Percentiles rank a stretch among this genome's conserved stretches.
Evolutionary conservation across 2,888 invertebrate genomes (phyloP).

Genomic region (Pachydiplax longipennis): DNA sequence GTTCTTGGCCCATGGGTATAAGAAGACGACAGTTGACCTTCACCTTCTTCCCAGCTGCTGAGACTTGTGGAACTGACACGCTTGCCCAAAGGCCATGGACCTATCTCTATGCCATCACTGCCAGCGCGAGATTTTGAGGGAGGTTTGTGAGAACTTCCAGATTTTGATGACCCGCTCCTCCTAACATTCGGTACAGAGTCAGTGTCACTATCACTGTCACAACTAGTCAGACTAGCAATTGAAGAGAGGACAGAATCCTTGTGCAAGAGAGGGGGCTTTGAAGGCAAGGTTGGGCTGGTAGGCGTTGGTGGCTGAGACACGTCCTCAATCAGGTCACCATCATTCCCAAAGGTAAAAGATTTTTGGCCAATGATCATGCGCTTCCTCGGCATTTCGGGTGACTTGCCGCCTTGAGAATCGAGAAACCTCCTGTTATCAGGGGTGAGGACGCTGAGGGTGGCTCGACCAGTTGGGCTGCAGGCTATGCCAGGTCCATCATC

Average conservation of each 20-base stretch:
- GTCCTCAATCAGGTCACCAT: conserved; percentile 56
- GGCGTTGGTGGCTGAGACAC: not conserved
- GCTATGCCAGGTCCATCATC: conserved; percentile 29
- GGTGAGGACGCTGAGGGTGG: conserved; percentile 55
- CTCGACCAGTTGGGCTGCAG: conserved; percentile 49
- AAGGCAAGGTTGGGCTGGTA: not conserved
- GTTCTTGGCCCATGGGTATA: not conserved
- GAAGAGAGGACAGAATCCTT: conserved; percentile 45
- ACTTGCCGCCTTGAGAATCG: conserved; percentile 56
- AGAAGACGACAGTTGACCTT: not conserved
- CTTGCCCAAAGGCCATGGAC: conserved; percentile 26
- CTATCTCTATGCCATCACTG: not conserved
- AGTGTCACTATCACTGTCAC: conserved; percentile 33
- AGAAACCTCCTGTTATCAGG: conserved; percentile 58
- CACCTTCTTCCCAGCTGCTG: conserved; percentile 40
- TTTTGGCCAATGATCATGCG: conserved; percentile 57
- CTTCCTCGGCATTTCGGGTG: conserved; percentile 52
- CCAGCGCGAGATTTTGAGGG: not conserved
- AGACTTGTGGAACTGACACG: conserved; percentile 33
- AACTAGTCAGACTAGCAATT: conserved; percentile 35
- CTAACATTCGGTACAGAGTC: not conserved
- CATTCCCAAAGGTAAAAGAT: conserved; percentile 56
- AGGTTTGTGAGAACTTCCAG: not conserved
- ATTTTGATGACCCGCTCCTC: not conserved
- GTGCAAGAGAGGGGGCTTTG: conserved; percentile 39